A percentile compares a stretch with the other conserved stretches of the same genome.
Conservation (phyloP, 2,113 vertebrate species). For the Elaphurus davidianus region DNA sequence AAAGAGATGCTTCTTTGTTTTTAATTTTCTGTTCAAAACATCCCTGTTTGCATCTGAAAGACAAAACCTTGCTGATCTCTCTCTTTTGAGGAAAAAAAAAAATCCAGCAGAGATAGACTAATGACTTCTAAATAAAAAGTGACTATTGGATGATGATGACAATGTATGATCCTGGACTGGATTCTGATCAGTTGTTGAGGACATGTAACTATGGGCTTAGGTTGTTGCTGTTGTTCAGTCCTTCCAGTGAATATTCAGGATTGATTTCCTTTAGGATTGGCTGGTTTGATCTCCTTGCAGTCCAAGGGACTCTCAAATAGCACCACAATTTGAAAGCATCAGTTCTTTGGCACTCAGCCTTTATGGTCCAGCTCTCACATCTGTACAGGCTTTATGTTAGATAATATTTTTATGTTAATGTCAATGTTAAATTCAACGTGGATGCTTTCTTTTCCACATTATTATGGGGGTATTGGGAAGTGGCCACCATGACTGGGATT, state of each 20-base stretch:
- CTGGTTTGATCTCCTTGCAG: background rate
- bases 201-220: background rate
- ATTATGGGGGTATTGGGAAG: background rate
- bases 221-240: background rate
- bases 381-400: background rate
- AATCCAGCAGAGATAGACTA: background rate
- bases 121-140: background rate
- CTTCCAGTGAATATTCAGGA: background rate
- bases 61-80: background rate
- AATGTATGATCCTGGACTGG: background rate
- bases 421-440: background rate
- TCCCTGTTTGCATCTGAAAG: background rate
- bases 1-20: background rate
- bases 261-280: background rate
- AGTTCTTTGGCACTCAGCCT: background rate
- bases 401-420: background rate
- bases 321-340: background rate
- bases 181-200: background rate
- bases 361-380: background rate
- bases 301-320: background rate
- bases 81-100: background rate
- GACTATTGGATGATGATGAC: background rate
- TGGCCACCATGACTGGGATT: background rate
- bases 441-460: background rate
- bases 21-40: background rate